Conservation (phyloP, 2,797 vertebrate genomes). For the Anguilla anguilla region DNA sequence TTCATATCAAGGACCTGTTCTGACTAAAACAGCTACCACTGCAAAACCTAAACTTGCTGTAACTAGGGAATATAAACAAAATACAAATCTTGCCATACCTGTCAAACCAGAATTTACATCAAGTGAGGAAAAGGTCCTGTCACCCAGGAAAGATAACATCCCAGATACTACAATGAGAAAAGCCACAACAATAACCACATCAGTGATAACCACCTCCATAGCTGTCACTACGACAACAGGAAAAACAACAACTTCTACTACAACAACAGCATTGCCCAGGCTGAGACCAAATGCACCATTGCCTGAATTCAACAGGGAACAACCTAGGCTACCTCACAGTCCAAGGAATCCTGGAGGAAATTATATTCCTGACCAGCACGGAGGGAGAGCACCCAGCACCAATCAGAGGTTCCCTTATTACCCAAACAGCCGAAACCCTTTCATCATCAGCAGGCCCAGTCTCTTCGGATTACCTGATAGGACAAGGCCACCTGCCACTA, state of each 20-base stretch:
- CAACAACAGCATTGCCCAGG: slow-evolving; percentile 36
- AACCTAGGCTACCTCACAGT: slow-evolving; percentile 45
- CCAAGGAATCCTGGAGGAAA: slow-evolving; percentile 63
- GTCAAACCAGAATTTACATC: slow-evolving; percentile 59
- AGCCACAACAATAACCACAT: slow-evolving; percentile 49
- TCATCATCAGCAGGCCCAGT: slow-evolving; percentile 53
- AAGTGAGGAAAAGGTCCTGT: slow-evolving; percentile 50
- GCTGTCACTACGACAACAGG: slow-evolving; percentile 1
- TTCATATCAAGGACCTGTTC: slow-evolving; percentile 42
- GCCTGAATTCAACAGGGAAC: slow-evolving; percentile 36
- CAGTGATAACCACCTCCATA: slow-evolving; percentile 32
- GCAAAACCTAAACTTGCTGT: slow-evolving; percentile 40
- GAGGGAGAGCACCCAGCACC: slow-evolving; percentile 46
- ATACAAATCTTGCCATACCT: slow-evolving; percentile 41
- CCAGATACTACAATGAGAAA: slow-evolving; percentile 33
- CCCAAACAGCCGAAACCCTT: slow-evolving; percentile 48
- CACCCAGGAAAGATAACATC: slow-evolving; percentile 37
- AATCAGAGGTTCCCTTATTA: slow-evolving; percentile 52
- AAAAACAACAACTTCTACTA: slow-evolving; percentile 7
- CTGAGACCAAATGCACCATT: slow-evolving; percentile 39
- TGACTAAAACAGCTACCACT: slow-evolving; percentile 41
- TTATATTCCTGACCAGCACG: slow-evolving; percentile 67
- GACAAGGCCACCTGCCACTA: slow-evolving; percentile 22
- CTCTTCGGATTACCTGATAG: slow-evolving; percentile 32
- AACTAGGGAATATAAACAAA: slow-evolving; percentile 39